These are phyloP conservation scores for Sylvietta virens DNA, from an alignment of 2,113 vertebrate genomes.

Conservation along the genomic window DNA sequence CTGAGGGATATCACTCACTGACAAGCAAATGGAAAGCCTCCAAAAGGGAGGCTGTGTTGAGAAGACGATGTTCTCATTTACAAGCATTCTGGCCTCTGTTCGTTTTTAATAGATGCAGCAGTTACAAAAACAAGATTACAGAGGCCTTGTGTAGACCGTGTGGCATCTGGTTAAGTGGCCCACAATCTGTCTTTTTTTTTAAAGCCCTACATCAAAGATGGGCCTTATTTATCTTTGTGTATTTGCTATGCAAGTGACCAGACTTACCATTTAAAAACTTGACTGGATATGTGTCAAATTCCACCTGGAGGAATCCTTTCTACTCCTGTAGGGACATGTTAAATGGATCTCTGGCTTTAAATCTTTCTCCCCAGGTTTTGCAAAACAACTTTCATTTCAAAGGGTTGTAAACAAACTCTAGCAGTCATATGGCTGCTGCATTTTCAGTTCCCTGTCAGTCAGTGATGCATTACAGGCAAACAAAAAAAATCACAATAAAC, in stretches of 20 bases:
- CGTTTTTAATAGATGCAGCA: conserved; percentile 9
- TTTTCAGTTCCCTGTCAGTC: not conserved
- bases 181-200: not conserved
- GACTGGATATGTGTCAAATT: not conserved
- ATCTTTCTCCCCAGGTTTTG: not conserved
- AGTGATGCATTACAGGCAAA: not conserved
- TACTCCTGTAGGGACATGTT: not conserved
- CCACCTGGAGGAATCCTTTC: conserved; percentile 10
- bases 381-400: conserved; percentile 3
- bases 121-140: conserved; percentile 52
- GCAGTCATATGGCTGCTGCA: not conserved
- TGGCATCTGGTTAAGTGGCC: conserved; percentile 37
- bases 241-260: not conserved
- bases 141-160: not conserved
- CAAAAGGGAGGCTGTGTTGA: not conserved
- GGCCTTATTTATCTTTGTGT: not conserved
- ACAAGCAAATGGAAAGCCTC: conserved; percentile 7
- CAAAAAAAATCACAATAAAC: not conserved
- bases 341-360: not conserved
- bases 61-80: conserved; percentile 17
- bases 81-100: conserved; percentile 21
- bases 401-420: not conserved
- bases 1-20: conserved; percentile 7
- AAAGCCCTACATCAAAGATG: not conserved
- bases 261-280: conserved; percentile 3